Evolutionary conservation across 2,797 vertebrate species (phyloP).

Genomic region (Pteronotus mesoamericanus): DNA sequence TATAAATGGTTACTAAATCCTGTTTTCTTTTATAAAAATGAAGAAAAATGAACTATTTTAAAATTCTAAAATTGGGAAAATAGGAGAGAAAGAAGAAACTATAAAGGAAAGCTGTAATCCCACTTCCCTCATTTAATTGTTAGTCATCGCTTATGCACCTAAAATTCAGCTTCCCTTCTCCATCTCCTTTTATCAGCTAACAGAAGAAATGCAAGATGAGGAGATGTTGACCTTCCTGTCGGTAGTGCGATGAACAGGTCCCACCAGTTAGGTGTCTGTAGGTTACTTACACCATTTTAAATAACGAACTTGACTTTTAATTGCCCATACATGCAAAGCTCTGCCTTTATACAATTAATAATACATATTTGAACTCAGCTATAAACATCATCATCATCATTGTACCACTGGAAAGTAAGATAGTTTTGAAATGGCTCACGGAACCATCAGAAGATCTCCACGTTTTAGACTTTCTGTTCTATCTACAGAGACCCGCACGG

Average conservation of each 20-base stretch:
- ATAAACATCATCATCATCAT: not conserved
- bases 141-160: not conserved
- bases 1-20: not conserved
- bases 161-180: not conserved
- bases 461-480: not conserved
- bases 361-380: not conserved
- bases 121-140: not conserved
- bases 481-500: not conserved
- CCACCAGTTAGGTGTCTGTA: not conserved
- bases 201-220: not conserved
- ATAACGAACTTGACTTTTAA: not conserved
- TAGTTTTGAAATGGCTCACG: not conserved
- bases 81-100: not conserved
- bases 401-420: not conserved
- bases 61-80: not conserved
- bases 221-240: not conserved
- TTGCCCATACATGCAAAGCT: not conserved
- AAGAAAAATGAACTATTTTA: not conserved
- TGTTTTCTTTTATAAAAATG: not conserved
- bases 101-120: not conserved
- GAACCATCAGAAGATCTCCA: not conserved
- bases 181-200: not conserved
- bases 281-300: not conserved
- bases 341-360: not conserved
- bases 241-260: not conserved